Base-by-base conservation (phyloP, 2,888 invertebrate species). In the Pristionchus exspectatus region DNA sequence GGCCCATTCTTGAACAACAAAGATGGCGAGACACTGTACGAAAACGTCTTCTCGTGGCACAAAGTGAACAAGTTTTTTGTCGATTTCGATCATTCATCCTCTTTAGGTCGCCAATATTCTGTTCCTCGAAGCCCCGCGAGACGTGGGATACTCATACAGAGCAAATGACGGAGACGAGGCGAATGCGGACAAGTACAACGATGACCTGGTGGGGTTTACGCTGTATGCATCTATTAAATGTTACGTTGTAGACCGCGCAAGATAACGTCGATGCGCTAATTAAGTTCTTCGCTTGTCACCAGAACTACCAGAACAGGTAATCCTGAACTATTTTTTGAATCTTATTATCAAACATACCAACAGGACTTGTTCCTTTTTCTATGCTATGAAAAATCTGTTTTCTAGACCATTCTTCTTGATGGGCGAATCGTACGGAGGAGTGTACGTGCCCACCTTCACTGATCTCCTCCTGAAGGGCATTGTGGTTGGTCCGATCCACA, bases 51-150 rank as follows among this genome's bases (percentile, higher is more conserved):
- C 90, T 90, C 91, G 33, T 93, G 94, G 94, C 94, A 93, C 87
- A 94, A 92, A 88, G 93, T 93, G 30, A 38, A 74, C 44, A 54
- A 5, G 0, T 21, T 69, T 14, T 30, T 5, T 2, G 9, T 3
- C 27, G 27, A 69, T 50, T 38, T 27, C n/a, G 59, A 96, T 95
- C 90, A 95, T 33, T n/a, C 1, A 59, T 18, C 14, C 38, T 21
- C 16, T 87, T 24, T 54, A 88, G 87, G 33, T 88, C 2, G 95
- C 96, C 33, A 96, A 96, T 92, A 95, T 96, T 91, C 90, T 96
- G 81, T 96, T 95, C 92, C 91, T 96, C 90, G 96, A 96, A 92
- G 95, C 96, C 3, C 96, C 96, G 59, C 95, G 96, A 54, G 96
- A 96, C 87, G 96, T 96, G 63, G 96, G 96, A 14, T 96, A 95